A percentile compares a stretch with the other conserved stretches of the same genome.
Evolutionary conservation across 2,888 invertebrate species (phyloP).

Genomic region (Eucera pruinosa): DNA sequence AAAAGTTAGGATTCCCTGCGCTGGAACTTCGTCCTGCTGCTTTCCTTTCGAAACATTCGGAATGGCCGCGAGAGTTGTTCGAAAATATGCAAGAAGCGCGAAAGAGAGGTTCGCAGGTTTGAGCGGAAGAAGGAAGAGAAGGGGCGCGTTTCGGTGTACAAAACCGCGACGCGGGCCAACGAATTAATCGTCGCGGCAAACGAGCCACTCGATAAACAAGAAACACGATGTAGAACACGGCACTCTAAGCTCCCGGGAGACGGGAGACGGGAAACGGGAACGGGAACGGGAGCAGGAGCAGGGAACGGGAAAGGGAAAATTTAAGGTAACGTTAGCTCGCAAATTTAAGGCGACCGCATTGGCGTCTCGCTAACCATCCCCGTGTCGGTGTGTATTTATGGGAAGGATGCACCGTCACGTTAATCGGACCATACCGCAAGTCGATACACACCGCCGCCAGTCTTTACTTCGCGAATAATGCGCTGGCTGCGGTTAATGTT

Average conservation of each 20-base stretch:
- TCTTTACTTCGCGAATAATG: constrained; percentile 32
- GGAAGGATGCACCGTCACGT: constrained; percentile 65
- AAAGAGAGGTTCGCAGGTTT: too few species aligned
- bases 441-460: constrained; percentile 51
- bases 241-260: constrained; percentile 44
- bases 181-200: constrained; percentile 39
- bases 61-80: too few species aligned
- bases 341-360: constrained; percentile 56
- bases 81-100: too few species aligned
- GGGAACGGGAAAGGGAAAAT: constrained; percentile 23
- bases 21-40: too few species aligned
- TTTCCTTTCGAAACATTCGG: too few species aligned
- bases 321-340: constrained; percentile 49
- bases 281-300: too few species aligned
- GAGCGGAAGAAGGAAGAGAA: neutral
- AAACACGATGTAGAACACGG: constrained; percentile 50
- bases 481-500: neutral
- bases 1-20: too few species aligned
- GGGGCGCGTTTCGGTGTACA: neutral
- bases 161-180: constrained; percentile 37
- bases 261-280: too few species aligned
- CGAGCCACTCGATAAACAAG: constrained; percentile 45
- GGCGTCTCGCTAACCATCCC: constrained; percentile 58
- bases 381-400: constrained; percentile 60
- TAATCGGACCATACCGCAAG: constrained; percentile 65